These are phyloP conservation scores for Brachystomella parvula DNA, from an alignment of 1,140 invertebrate genomes.

Conservation along the genomic window DNA sequence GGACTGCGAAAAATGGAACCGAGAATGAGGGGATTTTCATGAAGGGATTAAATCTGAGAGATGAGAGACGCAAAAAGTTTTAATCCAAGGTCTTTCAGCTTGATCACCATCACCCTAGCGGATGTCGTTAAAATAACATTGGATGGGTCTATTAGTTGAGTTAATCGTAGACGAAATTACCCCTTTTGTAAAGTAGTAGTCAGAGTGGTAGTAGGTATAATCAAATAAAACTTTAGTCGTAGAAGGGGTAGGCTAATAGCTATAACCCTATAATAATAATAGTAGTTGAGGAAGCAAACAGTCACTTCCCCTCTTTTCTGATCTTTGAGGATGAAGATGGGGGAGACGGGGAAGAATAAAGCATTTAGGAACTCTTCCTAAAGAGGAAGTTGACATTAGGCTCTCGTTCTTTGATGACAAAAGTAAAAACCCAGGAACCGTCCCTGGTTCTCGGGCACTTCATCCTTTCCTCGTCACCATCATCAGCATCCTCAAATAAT, in stretches of 20 bases:
- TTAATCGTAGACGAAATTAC: slow-evolving; percentile 4
- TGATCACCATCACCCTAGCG: neutral
- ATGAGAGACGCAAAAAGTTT: too few relatives aligned
- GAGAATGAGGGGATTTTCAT: neutral
- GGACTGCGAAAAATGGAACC: neutral
- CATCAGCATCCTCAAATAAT: too few relatives aligned
- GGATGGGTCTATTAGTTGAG: slow-evolving; percentile 11
- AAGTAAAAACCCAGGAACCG: too few relatives aligned
- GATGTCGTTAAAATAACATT: slow-evolving; percentile 10
- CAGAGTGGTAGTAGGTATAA: neutral
- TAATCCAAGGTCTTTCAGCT: neutral
- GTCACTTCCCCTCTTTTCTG: neutral
- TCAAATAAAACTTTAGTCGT: slow-evolving; percentile 7
- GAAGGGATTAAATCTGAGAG: too few relatives aligned
- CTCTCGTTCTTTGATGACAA: too few relatives aligned
- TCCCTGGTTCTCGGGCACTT: too few relatives aligned
- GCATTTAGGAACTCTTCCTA: neutral
- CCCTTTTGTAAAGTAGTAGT: slow-evolving; percentile 2
- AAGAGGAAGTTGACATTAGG: neutral
- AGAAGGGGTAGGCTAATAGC: neutral
- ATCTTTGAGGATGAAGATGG: neutral
- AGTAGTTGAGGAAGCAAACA: neutral
- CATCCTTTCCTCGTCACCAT: too few relatives aligned
- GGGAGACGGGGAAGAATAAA: neutral
- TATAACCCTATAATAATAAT: neutral